Evolutionary conservation across 2,797 vertebrate genomes (phyloP).

Genomic region (Coranthus polyacanthus): DNA sequence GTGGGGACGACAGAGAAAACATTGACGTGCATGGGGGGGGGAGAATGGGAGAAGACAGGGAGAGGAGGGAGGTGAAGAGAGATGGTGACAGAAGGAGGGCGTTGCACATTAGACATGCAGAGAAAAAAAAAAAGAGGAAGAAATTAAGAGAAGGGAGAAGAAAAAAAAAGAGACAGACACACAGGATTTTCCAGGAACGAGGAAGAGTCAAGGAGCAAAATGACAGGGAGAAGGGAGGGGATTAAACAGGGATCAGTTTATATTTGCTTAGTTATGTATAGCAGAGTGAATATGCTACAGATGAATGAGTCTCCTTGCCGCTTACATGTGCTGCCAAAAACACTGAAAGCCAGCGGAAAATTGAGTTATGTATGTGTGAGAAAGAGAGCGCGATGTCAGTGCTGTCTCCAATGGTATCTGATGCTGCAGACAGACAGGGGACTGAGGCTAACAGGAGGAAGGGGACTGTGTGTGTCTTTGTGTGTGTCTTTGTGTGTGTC

Average conservation of each 20-base stretch:
- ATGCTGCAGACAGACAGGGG: constrained; percentile 59
- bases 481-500: constrained; percentile 24
- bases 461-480: constrained; percentile 6
- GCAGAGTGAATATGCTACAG: constrained; percentile 66
- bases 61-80: constrained; percentile 36
- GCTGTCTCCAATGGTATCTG: constrained; percentile 61
- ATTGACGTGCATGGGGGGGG: constrained; percentile 62
- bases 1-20: constrained; percentile 74
- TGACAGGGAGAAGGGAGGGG: constrained; percentile 69
- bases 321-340: constrained; percentile 60
- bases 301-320: constrained; percentile 63
- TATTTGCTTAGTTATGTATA: constrained; percentile 71
- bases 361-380: constrained; percentile 16
- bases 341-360: constrained; percentile 47
- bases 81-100: constrained; percentile 33
- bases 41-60: constrained; percentile 39
- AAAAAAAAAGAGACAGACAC: constrained; percentile 47
- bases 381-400: constrained; percentile 56
- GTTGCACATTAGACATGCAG: constrained; percentile 53
- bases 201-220: constrained; percentile 65
- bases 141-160: constrained; percentile 39
- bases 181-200: constrained; percentile 68
- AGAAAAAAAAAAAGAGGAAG: constrained; percentile 30
- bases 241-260: constrained; percentile 80
- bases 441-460: constrained; percentile 37